Percentiles rank a stretch among this genome's conserved stretches.
Conservation (phyloP, 2,888 invertebrate species). For the Molorchus minor region DNA sequence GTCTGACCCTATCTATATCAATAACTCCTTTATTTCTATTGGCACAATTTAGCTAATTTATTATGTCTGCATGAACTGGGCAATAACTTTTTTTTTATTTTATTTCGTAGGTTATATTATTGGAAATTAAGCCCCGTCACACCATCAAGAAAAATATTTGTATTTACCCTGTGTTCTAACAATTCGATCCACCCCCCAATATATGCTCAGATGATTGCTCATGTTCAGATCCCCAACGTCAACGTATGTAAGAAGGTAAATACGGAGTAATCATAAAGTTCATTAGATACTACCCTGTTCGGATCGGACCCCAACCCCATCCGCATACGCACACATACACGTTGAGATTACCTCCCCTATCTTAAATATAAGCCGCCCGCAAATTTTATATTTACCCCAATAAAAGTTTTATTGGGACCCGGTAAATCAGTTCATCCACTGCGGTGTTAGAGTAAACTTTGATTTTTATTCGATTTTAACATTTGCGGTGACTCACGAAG, state of each 20-base stretch:
- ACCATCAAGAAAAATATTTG: constrained; percentile 37
- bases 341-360: constrained; percentile 44
- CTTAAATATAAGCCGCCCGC: constrained; percentile 40
- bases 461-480: background rate
- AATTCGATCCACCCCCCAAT: constrained; percentile 34
- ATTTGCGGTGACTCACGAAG: background rate
- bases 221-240: constrained; percentile 51
- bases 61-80: too few species aligned
- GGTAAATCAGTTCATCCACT: background rate
- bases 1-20: too few species aligned
- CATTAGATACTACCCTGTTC: constrained; percentile 57
- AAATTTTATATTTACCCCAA: constrained; percentile 44
- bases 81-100: too few species aligned
- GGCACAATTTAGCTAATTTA: too few species aligned
- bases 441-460: background rate
- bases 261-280: constrained; percentile 60
- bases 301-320: constrained; percentile 46
- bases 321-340: constrained; percentile 37
- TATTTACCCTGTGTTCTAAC: constrained; percentile 31
- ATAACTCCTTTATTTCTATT: too few species aligned
- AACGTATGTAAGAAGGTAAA: constrained; percentile 59
- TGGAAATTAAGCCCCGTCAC: constrained; percentile 2
- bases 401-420: constrained; percentile 35
- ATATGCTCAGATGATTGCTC: constrained; percentile 50
- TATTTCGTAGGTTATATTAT: too few species aligned